Conservation (phyloP, 1,140 invertebrate genomes). For the Coenobita brevimanus region DNA sequence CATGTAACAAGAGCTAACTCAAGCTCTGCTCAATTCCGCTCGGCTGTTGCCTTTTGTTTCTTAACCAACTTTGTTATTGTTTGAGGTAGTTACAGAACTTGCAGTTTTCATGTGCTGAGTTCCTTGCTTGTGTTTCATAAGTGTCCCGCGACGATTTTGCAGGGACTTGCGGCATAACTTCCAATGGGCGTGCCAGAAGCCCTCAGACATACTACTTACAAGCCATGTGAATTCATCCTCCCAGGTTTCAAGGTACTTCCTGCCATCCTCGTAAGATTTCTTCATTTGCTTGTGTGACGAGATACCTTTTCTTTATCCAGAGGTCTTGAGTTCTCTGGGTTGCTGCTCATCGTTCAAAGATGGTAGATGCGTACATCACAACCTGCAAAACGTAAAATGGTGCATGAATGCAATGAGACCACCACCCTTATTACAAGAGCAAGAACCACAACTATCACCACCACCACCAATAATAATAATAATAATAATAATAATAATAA, state of each 20-base stretch:
- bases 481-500: too few relatives aligned
- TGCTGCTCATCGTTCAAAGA: too few relatives aligned
- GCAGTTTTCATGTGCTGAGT: conserved; percentile 7
- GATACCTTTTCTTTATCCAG: too few relatives aligned
- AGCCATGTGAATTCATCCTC: conserved; percentile 8
- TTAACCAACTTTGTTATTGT: neutral
- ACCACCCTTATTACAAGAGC: too few relatives aligned
- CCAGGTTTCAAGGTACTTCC: neutral
- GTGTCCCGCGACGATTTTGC: neutral
- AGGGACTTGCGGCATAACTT: conserved; percentile 13
- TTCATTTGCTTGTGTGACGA: neutral
- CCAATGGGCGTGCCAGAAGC: neutral
- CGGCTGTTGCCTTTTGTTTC: neutral
- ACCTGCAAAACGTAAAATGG: too few relatives aligned
- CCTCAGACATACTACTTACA: neutral
- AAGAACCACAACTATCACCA: too few relatives aligned
- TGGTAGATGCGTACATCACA: too few relatives aligned
- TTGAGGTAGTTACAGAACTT: too few relatives aligned
- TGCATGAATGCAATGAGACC: too few relatives aligned
- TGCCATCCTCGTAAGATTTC: conserved; percentile 2
- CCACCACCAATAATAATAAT: too few relatives aligned
- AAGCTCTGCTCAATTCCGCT: neutral
- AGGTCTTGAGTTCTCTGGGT: too few relatives aligned
- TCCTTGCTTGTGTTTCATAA: neutral
- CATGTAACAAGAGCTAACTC: conserved; percentile 7